phyloP scores from a whole-genome alignment of 2,797 vertebrate species.

The Carcharodon carcharias region DNA sequence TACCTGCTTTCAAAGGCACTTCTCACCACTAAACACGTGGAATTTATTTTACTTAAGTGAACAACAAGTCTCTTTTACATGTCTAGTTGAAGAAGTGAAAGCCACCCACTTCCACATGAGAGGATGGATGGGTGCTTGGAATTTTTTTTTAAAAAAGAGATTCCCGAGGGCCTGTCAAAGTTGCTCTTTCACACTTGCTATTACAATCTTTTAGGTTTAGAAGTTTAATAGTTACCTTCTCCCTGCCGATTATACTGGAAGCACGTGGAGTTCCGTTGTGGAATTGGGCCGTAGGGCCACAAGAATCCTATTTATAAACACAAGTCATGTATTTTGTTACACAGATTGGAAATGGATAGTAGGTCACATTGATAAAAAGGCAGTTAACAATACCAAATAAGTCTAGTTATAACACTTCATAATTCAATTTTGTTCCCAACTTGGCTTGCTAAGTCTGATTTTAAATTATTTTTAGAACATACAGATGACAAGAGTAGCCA shows the following conservation, averaged over 20 bases:
- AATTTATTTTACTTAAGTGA: background rate
- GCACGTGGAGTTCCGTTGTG: slow-evolving; percentile 34
- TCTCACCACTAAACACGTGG: background rate
- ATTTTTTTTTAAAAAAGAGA: background rate
- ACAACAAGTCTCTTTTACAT: background rate
- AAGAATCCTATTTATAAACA: slow-evolving; percentile 36
- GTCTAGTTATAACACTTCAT: background rate
- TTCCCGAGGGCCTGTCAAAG: background rate
- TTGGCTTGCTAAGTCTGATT: background rate
- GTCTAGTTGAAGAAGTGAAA: background rate
- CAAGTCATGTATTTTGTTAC: slow-evolving; percentile 23
- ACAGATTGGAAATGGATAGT: background rate
- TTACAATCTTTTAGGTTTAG: background rate
- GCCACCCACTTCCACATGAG: background rate
- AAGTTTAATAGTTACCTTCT: slow-evolving; percentile 32
- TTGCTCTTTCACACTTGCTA: background rate
- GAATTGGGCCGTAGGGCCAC: slow-evolving; percentile 12
- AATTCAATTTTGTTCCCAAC: background rate
- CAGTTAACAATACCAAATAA: background rate
- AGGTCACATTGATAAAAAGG: background rate
- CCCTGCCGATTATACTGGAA: slow-evolving; percentile 33
- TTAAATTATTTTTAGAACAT: background rate
- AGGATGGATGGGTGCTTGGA: background rate
- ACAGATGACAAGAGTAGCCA: background rate
- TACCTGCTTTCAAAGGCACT: background rate